Evolutionary conservation across 2,888 invertebrate genomes (phyloP).

Genomic region (Linnaemya vulpina): DNA sequence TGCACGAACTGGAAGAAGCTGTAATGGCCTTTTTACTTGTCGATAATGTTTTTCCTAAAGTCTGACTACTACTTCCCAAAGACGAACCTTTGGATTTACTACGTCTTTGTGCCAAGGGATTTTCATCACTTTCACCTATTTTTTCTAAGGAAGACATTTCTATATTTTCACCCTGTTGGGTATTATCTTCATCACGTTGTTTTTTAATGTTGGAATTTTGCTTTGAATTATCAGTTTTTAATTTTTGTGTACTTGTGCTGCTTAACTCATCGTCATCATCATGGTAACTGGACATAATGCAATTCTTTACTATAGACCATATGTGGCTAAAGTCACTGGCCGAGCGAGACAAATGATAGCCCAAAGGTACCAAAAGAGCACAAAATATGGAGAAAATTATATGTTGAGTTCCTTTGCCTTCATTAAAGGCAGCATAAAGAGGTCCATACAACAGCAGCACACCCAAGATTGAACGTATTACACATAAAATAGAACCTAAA

Average conservation of each 20-base stretch:
- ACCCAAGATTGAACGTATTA: conserved; percentile 91
- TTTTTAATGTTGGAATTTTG: conserved; percentile 49
- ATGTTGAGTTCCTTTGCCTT: conserved; percentile 93
- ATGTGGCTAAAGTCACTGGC: conserved; percentile 95
- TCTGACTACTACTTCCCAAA: conserved; percentile 78
- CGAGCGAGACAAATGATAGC: conserved; percentile 96
- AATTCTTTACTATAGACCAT: conserved; percentile 92
- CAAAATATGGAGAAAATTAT: conserved; percentile 97
- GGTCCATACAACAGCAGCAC: conserved; percentile 93
- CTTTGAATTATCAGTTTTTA: conserved; percentile 67
- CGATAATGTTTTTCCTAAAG: conserved; percentile 76
- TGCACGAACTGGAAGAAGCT: conserved; percentile 75
- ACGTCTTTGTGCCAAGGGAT: conserved; percentile 73
- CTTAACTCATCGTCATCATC: conserved; percentile 86
- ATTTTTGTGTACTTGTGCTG: conserved; percentile 71
- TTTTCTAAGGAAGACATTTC: conserved; percentile 79
- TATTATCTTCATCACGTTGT: conserved; percentile 43
- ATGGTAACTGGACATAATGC: conserved; percentile 89
- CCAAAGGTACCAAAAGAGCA: conserved; percentile 92
- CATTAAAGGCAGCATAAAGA: conserved; percentile 93
- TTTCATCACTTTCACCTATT: conserved; percentile 55
- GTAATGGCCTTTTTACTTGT: conserved; percentile 77
- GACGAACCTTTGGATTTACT: conserved; percentile 79
- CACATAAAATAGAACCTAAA: conserved; percentile 88
- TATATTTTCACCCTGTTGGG: conserved; percentile 77